phyloP scores from a whole-genome alignment of 2,797 vertebrate species.

The Sebastiscus tertius region DNA sequence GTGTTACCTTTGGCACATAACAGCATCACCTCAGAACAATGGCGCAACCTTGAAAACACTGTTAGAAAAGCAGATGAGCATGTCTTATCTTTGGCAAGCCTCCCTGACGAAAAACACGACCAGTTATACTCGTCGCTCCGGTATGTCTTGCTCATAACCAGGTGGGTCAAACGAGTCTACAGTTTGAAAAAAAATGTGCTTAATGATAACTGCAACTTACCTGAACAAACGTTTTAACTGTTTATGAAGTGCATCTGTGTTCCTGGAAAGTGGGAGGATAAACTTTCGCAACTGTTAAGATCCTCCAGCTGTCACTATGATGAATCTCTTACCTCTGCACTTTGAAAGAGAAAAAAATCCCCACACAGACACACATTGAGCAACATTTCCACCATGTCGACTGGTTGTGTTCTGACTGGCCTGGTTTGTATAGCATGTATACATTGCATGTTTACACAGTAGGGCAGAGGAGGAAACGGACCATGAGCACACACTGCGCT shows the following conservation, averaged over 20 bases:
- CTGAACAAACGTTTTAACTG: constrained; percentile 18
- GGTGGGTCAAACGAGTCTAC: neutral
- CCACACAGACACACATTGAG: constrained; percentile 46
- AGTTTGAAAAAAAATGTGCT: neutral
- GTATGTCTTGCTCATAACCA: constrained; percentile 29
- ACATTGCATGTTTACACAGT: constrained; percentile 52
- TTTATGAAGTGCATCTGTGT: constrained; percentile 13
- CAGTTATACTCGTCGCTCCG: constrained; percentile 9
- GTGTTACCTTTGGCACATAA: neutral
- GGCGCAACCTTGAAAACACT: constrained; percentile 7
- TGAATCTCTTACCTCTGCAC: constrained; percentile 58
- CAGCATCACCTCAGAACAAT: neutral
- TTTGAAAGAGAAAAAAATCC: constrained; percentile 32
- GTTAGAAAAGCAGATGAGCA: constrained; percentile 1
- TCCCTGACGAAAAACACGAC: constrained; percentile 14
- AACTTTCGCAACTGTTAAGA: constrained; percentile 59
- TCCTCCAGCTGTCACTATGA: constrained; percentile 24
- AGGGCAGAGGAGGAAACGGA: constrained; percentile 49
- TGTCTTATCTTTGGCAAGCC: constrained; percentile 6
- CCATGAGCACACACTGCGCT: constrained; percentile 43
- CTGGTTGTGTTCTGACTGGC: constrained; percentile 44
- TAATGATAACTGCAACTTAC: neutral
- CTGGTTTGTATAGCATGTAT: constrained; percentile 37
- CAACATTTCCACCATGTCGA: constrained; percentile 65
- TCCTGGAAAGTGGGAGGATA: constrained; percentile 52